A percentile compares a stretch with the other conserved stretches of the same genome.
Evolutionary conservation across 1,140 invertebrate species (phyloP).

Genomic region (Dufourea novaeangliae): DNA sequence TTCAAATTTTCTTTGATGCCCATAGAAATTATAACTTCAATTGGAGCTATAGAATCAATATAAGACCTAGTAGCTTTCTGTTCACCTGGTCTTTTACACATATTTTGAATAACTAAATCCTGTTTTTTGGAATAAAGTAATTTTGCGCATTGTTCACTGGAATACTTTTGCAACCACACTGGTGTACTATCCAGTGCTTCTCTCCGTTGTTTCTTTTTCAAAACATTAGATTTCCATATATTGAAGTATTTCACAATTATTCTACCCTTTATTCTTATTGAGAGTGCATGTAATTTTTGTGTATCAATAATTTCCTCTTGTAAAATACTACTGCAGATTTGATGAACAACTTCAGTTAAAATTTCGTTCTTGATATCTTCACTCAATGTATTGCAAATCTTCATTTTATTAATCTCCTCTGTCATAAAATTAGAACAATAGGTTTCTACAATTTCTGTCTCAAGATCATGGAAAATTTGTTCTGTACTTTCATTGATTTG

Average conservation of each 20-base stretch:
- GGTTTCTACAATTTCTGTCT: constrained; percentile 76
- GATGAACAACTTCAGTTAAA: constrained; percentile 68
- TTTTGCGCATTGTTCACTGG: constrained; percentile 81
- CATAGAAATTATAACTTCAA: constrained; percentile 69
- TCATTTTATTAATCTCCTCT: constrained; percentile 73
- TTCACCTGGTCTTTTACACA: constrained; percentile 65
- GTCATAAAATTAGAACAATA: constrained; percentile 73
- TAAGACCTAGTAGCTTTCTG: background rate
- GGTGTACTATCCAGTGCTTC: constrained; percentile 84
- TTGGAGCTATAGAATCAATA: constrained; percentile 55
- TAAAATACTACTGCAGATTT: constrained; percentile 63
- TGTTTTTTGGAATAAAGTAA: constrained; percentile 81
- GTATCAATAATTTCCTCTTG: constrained; percentile 66
- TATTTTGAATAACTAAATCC: constrained; percentile 81
- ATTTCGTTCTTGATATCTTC: constrained; percentile 69
- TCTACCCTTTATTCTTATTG: constrained; percentile 56
- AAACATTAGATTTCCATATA: constrained; percentile 76
- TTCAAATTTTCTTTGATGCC: constrained; percentile 75
- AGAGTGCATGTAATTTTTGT: constrained; percentile 67
- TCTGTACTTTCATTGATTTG: constrained; percentile 66
- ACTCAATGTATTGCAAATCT: constrained; percentile 57
- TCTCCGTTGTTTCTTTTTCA: constrained; percentile 74
- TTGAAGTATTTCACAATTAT: constrained; percentile 80
- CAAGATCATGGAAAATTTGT: constrained; percentile 72
- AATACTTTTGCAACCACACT: constrained; percentile 83